Base-by-base conservation (phyloP, 2,113 vertebrate genomes). In the Ctenomys sociabilis region DNA sequence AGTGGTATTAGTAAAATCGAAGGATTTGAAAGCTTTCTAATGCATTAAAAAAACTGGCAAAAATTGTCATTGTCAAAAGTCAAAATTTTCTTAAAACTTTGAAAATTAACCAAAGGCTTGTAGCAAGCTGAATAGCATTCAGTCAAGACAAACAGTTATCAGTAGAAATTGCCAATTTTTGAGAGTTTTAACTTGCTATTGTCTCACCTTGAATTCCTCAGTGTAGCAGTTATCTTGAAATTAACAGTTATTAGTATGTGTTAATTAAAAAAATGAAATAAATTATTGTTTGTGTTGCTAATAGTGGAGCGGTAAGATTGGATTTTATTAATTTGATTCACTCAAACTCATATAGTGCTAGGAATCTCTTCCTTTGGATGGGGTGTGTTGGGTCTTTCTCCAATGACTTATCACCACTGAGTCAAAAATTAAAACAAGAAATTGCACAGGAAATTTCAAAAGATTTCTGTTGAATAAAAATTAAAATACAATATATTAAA, bases 371-470 rank as follows among this genome's bases (percentile, higher is more conserved):
- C 30, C 14, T 13, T n/a, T 49, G 43, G 32, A 14, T 49, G 24
- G 61, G 45, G 12, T 64, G 0, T 1, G 0, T 37, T 1, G 24
- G 2, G 22, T 1, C 5, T 21, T 88, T 28, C 17, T 81, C 26
- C 43, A 66, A 21, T 80, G 13, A 72, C 86, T 86, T 35, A n/a
- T 66, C 22, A 83, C 75, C 7, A 49, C 52, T 11, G 45, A 49
- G 8, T 52, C 64, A 84, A 43, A 43, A 32, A 21, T 37, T 19
- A 70, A 70, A 37, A 11, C 10, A 80, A 68, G 32, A 84, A 49
- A 40, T 73, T 24, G 13, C 13, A 85, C 5, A 86, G 83, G 6
- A 57, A 80, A 80, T 59, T n/a, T 5, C 32, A 57, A 26, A 68
- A 68, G 54, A 3, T 45, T 64, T 45, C 30, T 52, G 12, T 82